Evolutionary conservation across 2,888 invertebrate species (phyloP).

Genomic region (Lepidochrysops patricia): DNA sequence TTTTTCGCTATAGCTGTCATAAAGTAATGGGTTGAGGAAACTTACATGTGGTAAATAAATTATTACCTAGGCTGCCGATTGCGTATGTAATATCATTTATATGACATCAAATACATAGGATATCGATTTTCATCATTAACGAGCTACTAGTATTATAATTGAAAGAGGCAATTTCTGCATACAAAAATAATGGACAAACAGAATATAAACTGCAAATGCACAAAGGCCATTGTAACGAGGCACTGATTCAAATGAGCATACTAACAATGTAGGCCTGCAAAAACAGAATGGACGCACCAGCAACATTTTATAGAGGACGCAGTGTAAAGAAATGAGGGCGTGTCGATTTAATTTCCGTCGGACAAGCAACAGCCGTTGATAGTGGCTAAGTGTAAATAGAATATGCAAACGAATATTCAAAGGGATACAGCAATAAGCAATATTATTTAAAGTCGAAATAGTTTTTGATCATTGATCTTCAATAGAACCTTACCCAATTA

Average conservation of each 20-base stretch:
- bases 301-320: conserved; percentile 24
- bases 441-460: not conserved
- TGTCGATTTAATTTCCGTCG: conserved; percentile 49
- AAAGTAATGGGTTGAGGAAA: not conserved
- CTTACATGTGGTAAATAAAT: not conserved
- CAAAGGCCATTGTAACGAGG: conserved; percentile 12
- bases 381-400: conserved; percentile 17
- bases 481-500: too few species aligned
- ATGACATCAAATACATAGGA: too few species aligned
- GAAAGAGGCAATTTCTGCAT: not conserved
- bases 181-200: not conserved
- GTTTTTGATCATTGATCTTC: too few species aligned
- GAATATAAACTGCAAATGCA: conserved; percentile 1
- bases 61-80: not conserved
- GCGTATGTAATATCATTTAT: not conserved
- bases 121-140: not conserved
- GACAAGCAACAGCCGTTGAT: conserved; percentile 28
- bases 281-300: conserved; percentile 22
- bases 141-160: not conserved
- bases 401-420: not conserved
- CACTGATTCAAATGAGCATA: conserved; percentile 13
- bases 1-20: not conserved
- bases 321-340: conserved; percentile 36
- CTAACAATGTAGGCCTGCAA: conserved; percentile 15
- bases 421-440: not conserved